Evolutionary conservation across 2,888 invertebrate genomes (phyloP).

Genomic region (Xestoiulus laeticollis): DNA sequence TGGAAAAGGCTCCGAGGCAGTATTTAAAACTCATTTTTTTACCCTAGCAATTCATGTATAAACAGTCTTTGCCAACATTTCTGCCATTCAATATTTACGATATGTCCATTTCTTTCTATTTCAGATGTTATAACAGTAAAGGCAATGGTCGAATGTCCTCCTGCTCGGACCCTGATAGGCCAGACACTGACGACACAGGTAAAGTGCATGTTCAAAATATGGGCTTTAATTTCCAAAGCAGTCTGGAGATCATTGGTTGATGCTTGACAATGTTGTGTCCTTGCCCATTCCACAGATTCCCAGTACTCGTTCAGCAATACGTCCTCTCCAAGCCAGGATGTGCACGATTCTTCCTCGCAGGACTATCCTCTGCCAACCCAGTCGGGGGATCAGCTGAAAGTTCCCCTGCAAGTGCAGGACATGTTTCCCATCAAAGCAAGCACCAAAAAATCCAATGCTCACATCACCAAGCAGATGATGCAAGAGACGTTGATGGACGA

Average conservation of each 20-base stretch:
- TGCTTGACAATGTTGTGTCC: not conserved
- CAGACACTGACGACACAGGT: conserved; percentile 57
- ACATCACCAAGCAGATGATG: conserved; percentile 61
- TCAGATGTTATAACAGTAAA: conserved; percentile 56
- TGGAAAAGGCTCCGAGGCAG: not conserved
- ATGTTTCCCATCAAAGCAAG: conserved; percentile 55
- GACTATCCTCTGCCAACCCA: conserved; percentile 61
- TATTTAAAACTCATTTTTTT: not conserved
- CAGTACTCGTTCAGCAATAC: conserved; percentile 81
- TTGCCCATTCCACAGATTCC: conserved; percentile 70
- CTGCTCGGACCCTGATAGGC: conserved; percentile 56
- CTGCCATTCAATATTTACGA: not conserved
- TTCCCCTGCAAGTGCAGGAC: conserved; percentile 55
- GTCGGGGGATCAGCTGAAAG: conserved; percentile 44
- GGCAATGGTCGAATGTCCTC: conserved; percentile 56
- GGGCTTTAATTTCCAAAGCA: too few relatives aligned
- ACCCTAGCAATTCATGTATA: not conserved
- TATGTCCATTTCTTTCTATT: conserved; percentile 9
- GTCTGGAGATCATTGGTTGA: too few relatives aligned
- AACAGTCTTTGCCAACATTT: not conserved
- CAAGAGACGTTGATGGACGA: conserved; percentile 66
- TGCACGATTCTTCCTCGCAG: conserved; percentile 71
- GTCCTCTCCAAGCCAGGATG: conserved; percentile 59
- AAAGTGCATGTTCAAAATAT: not conserved
- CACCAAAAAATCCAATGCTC: conserved; percentile 58